Evolutionary conservation across 2,113 vertebrate species (phyloP).

Genomic region (Clinocottus analis): DNA sequence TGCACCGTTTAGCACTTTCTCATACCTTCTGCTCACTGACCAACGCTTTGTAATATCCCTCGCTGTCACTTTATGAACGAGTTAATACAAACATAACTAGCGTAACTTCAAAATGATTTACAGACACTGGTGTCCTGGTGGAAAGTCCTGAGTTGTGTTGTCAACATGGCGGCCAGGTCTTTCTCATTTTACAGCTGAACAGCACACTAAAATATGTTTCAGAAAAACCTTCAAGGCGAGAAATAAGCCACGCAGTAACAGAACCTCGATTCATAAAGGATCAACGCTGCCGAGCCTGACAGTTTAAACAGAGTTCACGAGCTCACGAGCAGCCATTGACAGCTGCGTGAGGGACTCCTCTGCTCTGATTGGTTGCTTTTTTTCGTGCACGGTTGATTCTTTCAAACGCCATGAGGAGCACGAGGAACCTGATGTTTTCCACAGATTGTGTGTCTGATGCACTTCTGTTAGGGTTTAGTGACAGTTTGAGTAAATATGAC

Average conservation of each 20-base stretch:
- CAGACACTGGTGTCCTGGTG: not conserved
- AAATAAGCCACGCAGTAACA: not conserved
- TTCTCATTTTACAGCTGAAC: not conserved
- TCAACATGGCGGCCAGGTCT: not conserved
- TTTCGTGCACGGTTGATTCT: not conserved
- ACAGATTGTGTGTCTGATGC: not conserved
- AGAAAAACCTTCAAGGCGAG: not conserved
- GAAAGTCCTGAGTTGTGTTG: not conserved
- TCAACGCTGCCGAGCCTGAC: not conserved
- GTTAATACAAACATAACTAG: too few species aligned
- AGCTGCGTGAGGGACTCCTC: not conserved
- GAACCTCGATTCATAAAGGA: not conserved
- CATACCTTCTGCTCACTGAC: not conserved
- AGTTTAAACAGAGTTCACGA: too few species aligned
- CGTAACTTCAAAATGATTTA: not conserved
- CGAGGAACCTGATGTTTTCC: not conserved
- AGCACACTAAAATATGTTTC: not conserved
- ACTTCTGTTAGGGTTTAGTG: not conserved
- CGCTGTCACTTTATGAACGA: too few species aligned
- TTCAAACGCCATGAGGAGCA: not conserved
- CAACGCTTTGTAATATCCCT: not conserved
- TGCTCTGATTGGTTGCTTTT: not conserved
- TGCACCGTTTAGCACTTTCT: not conserved
- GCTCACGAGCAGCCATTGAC: too few species aligned
- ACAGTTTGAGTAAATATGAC: not conserved